These are phyloP conservation scores for Ochotona princeps DNA, from an alignment of 2,113 vertebrate genomes.

Conservation along the genomic window DNA sequence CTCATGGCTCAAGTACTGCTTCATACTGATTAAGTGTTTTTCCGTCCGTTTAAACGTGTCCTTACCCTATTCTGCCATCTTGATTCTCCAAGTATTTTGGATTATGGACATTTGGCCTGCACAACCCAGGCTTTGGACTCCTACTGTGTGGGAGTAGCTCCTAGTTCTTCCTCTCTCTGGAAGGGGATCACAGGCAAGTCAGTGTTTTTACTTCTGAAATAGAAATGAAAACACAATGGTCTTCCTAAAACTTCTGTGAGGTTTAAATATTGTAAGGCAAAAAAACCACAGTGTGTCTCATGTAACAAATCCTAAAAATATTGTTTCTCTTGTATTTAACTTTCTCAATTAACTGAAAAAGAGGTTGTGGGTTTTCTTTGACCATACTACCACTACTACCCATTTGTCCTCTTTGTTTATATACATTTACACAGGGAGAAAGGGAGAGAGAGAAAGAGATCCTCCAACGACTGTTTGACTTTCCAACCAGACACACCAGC, in stretches of 20 bases:
- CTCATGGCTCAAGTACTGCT: too few species aligned
- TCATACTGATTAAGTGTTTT: too few species aligned
- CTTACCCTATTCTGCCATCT: too few species aligned
- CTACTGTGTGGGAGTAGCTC: not conserved
- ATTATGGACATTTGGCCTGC: not conserved
- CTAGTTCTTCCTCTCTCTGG: not conserved
- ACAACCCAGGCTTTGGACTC: not conserved
- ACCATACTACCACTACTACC: too few species aligned
- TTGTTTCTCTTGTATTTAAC: not conserved
- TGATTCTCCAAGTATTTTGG: not conserved
- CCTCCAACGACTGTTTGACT: too few species aligned
- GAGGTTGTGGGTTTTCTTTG: not conserved
- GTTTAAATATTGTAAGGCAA: not conserved
- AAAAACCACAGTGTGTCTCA: not conserved
- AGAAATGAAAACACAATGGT: not conserved
- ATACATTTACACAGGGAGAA: too few species aligned
- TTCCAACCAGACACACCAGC: too few species aligned
- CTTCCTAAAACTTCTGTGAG: not conserved
- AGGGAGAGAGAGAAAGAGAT: too few species aligned
- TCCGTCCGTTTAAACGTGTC: too few species aligned
- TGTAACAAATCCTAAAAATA: not conserved
- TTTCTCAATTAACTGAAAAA: not conserved
- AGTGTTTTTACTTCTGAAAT: not conserved
- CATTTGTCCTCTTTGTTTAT: too few species aligned
- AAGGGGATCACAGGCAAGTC: not conserved